Conservation (phyloP, 2,888 invertebrate species). For the Pseudococcus longispinus region DNA sequence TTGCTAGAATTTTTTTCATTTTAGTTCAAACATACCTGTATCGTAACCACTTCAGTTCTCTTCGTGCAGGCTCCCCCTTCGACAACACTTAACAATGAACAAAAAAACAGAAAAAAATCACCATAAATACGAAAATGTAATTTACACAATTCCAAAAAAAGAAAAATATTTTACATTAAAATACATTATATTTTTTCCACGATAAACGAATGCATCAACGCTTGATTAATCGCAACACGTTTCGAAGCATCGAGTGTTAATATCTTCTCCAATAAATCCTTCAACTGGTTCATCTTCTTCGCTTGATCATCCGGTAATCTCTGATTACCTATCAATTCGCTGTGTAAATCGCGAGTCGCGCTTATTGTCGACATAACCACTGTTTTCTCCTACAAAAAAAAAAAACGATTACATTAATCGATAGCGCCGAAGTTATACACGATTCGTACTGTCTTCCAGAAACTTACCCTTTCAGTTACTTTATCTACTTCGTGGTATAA, state of each 20-base stretch:
- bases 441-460: slow-evolving; percentile 55
- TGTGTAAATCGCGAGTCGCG: slow-evolving; percentile 81
- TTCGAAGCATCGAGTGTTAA: slow-evolving; percentile 91
- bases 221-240: slow-evolving; percentile 91
- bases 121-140: slow-evolving; percentile 36
- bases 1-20: neutral
- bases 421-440: neutral
- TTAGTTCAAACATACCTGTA: neutral
- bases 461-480: slow-evolving; percentile 94
- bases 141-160: slow-evolving; percentile 25
- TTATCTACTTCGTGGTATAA: slow-evolving; percentile 96
- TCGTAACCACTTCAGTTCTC: neutral
- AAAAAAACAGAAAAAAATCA: neutral
- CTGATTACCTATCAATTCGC: slow-evolving; percentile 88
- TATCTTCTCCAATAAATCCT: slow-evolving; percentile 90
- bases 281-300: slow-evolving; percentile 88
- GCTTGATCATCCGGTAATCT: slow-evolving; percentile 86
- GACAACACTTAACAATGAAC: neutral
- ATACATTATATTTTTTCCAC: slow-evolving; percentile 81
- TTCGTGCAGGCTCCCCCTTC: neutral
- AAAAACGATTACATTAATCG: neutral
- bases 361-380: slow-evolving; percentile 93
- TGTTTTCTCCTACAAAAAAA: slow-evolving; percentile 85
- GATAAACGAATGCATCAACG: slow-evolving; percentile 92
- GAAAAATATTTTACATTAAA: slow-evolving; percentile 3